Percentiles rank a stretch among this genome's conserved stretches.
These are phyloP conservation scores for Otis tarda DNA, from an alignment of 2,113 vertebrate genomes.

Conservation along the genomic window DNA sequence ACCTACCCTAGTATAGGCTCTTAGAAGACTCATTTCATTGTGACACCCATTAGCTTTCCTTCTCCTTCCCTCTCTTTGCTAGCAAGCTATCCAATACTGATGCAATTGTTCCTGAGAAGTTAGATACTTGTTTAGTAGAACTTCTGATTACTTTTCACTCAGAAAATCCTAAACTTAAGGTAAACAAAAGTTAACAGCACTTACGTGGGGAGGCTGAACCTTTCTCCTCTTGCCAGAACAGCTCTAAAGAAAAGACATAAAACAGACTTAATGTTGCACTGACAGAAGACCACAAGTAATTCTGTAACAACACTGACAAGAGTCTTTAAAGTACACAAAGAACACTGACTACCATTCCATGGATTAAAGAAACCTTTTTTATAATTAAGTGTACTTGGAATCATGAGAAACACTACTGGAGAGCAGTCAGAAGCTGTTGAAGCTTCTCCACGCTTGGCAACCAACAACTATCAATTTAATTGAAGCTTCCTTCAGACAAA, in stretches of 20 bases:
- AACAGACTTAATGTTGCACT: neutral
- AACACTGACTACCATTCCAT: neutral
- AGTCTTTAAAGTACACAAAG: neutral
- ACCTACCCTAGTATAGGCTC: neutral
- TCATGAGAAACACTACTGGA: constrained; percentile 1
- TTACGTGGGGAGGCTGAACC: constrained; percentile 85
- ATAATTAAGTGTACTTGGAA: constrained; percentile 15
- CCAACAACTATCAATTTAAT: neutral
- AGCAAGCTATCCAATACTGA: neutral
- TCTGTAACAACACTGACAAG: neutral
- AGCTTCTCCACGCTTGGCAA: neutral
- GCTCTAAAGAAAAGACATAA: constrained; percentile 77
- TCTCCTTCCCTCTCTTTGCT: neutral
- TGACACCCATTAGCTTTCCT: neutral
- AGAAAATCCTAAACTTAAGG: neutral
- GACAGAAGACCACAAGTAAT: neutral
- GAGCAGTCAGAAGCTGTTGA: constrained; percentile 19
- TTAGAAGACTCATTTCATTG: neutral
- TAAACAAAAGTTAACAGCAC: constrained; percentile 44
- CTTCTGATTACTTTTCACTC: neutral
- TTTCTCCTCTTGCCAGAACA: constrained; percentile 90
- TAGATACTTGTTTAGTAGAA: neutral
- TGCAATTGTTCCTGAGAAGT: neutral
- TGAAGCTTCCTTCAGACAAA: constrained; percentile 12
- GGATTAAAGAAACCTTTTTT: neutral